phyloP scores from a whole-genome alignment of 35 echinoderm and acorn worm genomes.

The Diadema setosum region DNA sequence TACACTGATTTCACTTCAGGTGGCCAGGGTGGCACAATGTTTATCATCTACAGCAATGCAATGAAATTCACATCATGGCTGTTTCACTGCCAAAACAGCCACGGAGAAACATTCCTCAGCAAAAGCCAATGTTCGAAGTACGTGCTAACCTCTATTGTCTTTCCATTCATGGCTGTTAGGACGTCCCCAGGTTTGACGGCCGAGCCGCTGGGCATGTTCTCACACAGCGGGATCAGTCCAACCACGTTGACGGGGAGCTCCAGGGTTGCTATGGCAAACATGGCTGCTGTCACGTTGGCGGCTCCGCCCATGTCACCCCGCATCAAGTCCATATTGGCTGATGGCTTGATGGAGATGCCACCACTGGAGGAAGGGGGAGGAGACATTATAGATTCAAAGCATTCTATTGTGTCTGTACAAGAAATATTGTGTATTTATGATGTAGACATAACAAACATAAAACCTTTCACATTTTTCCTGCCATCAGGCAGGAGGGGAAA shows the following conservation, averaged over 20 bases:
- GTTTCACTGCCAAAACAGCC: too few species aligned
- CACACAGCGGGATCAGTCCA: constrained; percentile 84
- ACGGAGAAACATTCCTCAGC: too few species aligned
- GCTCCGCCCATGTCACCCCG: constrained; percentile 99
- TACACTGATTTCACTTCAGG: too few species aligned
- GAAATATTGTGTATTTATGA: too few species aligned
- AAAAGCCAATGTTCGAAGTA: too few species aligned
- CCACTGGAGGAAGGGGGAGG: not conserved
- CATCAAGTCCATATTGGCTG: constrained; percentile 86
- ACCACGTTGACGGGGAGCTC: constrained; percentile 87
- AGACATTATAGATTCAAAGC: not conserved
- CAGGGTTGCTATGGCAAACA: constrained; percentile 68
- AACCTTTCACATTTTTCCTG: not conserved
- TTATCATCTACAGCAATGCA: too few species aligned
- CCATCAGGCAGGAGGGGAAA: not conserved
- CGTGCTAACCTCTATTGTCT: constrained; percentile 96
- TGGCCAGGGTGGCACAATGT: too few species aligned
- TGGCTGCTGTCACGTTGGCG: constrained; percentile 71
- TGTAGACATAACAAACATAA: not conserved
- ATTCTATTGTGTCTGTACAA: too few species aligned
- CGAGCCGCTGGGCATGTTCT: constrained; percentile 83
- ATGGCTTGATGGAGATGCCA: constrained; percentile 76
- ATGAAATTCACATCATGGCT: too few species aligned
- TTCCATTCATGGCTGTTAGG: constrained; percentile 95
- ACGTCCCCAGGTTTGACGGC: constrained; percentile 94